Percentiles rank a stretch among this genome's conserved stretches.
These are phyloP conservation scores for Ylistrum balloti DNA, from an alignment of 1,140 invertebrate species.

Conservation along the genomic window DNA sequence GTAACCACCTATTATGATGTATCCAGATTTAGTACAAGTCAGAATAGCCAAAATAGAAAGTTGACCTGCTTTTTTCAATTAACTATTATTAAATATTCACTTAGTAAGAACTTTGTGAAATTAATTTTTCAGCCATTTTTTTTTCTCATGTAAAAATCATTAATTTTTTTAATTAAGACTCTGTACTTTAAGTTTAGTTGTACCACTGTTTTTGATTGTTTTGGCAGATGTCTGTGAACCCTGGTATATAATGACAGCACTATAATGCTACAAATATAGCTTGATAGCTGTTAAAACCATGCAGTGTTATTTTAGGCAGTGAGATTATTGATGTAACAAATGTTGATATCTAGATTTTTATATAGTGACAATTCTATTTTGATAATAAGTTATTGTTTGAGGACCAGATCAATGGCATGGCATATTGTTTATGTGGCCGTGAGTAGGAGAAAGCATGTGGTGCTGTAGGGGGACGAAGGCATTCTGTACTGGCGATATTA, in stretches of 20 bases:
- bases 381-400: neutral
- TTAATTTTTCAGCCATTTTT: neutral
- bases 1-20: neutral
- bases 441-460: neutral
- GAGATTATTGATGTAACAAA: constrained; percentile 10
- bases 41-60: neutral
- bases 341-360: neutral
- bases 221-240: neutral
- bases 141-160: neutral
- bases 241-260: neutral
- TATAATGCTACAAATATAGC: neutral
- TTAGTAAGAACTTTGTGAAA: neutral
- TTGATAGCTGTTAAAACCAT: neutral
- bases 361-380: neutral
- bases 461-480: neutral
- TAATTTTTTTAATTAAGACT: neutral
- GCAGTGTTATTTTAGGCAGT: neutral
- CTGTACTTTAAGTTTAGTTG: neutral
- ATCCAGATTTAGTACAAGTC: neutral
- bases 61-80: neutral
- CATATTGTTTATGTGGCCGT: neutral
- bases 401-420: neutral
- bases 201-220: neutral
- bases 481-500: neutral
- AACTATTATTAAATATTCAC: neutral